Percentiles rank a stretch among this genome's conserved stretches.
Conservation (phyloP, 1,140 invertebrate species). For the Drosophila bifasciata region DNA sequence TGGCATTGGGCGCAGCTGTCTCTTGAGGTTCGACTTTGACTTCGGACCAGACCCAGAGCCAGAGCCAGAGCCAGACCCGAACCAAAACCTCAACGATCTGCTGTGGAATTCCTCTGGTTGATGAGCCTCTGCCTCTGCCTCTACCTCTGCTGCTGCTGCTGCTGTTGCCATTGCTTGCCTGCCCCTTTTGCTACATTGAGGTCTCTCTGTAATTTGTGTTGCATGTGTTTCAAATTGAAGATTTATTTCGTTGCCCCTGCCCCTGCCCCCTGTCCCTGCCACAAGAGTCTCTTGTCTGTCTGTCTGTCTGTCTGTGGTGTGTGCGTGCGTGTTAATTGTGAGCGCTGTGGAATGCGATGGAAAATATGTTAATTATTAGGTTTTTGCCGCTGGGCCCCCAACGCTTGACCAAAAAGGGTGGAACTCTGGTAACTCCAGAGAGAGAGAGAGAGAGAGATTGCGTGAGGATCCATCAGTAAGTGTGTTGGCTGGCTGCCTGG, state of each 20-base stretch:
- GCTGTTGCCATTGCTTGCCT: slow-evolving; percentile 26
- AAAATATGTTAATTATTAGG: slow-evolving; percentile 83
- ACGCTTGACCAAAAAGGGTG: slow-evolving; percentile 17
- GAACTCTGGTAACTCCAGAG: slow-evolving; percentile 10
- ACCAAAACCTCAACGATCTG: slow-evolving; percentile 24
- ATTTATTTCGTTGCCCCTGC: slow-evolving; percentile 68
- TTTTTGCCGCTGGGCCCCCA: slow-evolving; percentile 58
- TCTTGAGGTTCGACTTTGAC: slow-evolving; percentile 11
- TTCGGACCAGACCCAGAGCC: slow-evolving; percentile 24
- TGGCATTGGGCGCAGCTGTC: slow-evolving; percentile 67
- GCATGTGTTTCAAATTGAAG: slow-evolving; percentile 83
- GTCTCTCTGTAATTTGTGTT: slow-evolving; percentile 82
- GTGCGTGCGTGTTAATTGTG: slow-evolving; percentile 80
- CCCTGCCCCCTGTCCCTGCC: slow-evolving; percentile 3
- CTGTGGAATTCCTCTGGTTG: slow-evolving; percentile 55
- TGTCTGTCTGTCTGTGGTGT: slow-evolving; percentile 8
- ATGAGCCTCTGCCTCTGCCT: slow-evolving; percentile 66
- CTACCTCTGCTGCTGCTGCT: slow-evolving; percentile 38
- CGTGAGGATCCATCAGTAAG: slow-evolving; percentile 54
- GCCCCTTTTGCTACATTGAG: slow-evolving; percentile 53
- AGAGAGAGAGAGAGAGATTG: no score
- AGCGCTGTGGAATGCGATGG: slow-evolving; percentile 80
- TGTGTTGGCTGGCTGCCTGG: no score
- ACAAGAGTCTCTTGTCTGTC: not conserved
- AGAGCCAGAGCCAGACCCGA: slow-evolving; percentile 3